Evolutionary conservation across 2,113 vertebrate species (phyloP).

Genomic region (Calypte anna): DNA sequence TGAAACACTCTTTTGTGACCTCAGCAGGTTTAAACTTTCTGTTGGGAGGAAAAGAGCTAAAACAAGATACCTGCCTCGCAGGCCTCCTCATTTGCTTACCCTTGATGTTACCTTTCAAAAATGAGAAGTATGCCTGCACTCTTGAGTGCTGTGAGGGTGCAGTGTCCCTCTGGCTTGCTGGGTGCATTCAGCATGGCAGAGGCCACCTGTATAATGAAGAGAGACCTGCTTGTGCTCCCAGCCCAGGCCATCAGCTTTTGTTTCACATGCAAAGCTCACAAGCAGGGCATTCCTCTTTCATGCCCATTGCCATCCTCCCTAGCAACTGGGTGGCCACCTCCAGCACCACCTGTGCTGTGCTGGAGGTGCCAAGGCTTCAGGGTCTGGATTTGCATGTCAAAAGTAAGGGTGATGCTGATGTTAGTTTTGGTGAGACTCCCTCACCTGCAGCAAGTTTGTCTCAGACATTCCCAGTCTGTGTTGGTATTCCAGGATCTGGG

Average conservation of each 20-base stretch:
- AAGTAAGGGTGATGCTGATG: neutral
- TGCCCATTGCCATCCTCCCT: neutral
- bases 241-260: neutral
- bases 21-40: neutral
- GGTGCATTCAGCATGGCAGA: neutral
- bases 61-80: neutral
- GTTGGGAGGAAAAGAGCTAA: neutral
- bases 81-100: neutral
- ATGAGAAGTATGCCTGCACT: neutral
- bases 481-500: neutral
- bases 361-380: accelerated
- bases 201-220: neutral
- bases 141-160: neutral
- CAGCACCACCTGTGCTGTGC: accelerated
- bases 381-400: neutral
- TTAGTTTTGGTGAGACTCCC: neutral
- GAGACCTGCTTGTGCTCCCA: neutral
- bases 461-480: neutral
- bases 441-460: neutral
- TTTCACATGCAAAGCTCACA: neutral
- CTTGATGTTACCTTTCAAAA: neutral
- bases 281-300: neutral
- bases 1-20: neutral
- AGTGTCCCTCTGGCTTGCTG: accelerated
- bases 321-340: accelerated